Evolutionary conservation across 1,140 invertebrate species (phyloP), one percentile per base, ranked within the genome.

Genomic region (Drosophila repleta): DNA sequence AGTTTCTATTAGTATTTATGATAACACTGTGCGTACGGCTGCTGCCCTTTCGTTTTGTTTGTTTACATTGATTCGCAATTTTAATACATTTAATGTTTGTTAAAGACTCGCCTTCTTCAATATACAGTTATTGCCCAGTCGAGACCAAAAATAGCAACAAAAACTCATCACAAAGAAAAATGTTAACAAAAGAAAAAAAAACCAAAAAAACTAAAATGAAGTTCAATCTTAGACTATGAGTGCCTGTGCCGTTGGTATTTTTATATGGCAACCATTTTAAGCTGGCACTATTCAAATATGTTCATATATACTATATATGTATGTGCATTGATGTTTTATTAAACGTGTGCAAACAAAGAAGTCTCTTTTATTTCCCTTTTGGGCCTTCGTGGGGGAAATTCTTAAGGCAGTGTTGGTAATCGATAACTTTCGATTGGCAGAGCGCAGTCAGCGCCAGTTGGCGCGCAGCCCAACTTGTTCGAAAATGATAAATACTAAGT

Each of bases 61-160:
- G 29, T 29, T 45, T 43, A 11, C 13, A 15, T 41, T 35, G 18
- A 17, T 43, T 51, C 52, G 35, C 51, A 48, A 17, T 18, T 15
- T 65, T 45, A 32, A 49, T 51, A 39, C 37, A 62, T 51, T 11
- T 57, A 26, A 57, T 65, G 32, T 49, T 70, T 64, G 61, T 64
- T 64, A 46, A 56, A 18, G 7, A 48, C 32, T 70, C 26, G 13
- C 24, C 13, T 24, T 8, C 49, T 8, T 45, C 11, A 8, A 29
- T 41, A 21, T 62, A 24, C n/a, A n/a, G n/a, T n/a, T 26, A 29
- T 29, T 51, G 13, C 32, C 43, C 5, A 8, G 51, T 26, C 46
- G 24, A 43, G 35, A 45, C 18, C 55, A 67, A 67, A 67, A 2
- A 26, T 6, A 29, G n/a, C 3, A 57, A 43, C 43, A 39, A 26